Percentiles rank a stretch among this genome's conserved stretches.
These are phyloP conservation scores for Puffinus mauretanicus DNA, from an alignment of 2,113 vertebrate species.

Conservation along the genomic window DNA sequence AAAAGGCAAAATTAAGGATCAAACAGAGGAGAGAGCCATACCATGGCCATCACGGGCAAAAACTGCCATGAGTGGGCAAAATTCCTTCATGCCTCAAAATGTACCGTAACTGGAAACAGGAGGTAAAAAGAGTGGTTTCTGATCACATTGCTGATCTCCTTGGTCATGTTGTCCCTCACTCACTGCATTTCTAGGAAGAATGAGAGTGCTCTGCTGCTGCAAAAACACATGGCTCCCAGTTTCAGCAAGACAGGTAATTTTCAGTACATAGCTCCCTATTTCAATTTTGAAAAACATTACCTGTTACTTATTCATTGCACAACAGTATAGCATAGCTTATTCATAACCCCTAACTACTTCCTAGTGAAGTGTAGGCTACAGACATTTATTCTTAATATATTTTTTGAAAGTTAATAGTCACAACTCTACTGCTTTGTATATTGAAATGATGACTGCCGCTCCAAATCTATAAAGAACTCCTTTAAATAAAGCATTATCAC, in stretches of 20 bases:
- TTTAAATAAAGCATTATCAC: background rate
- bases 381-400: background rate
- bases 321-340: background rate
- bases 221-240: background rate
- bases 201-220: background rate
- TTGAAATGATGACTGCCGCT: background rate
- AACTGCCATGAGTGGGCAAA: background rate
- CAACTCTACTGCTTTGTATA: background rate
- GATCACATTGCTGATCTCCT: background rate
- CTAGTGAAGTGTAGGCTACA: background rate
- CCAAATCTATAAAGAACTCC: background rate
- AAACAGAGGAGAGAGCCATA: background rate
- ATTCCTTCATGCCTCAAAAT: background rate
- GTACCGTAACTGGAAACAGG: background rate
- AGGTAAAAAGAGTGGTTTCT: background rate
- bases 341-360: background rate
- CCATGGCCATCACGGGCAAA: background rate
- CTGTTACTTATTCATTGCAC: background rate
- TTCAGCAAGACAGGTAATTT: background rate
- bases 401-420: background rate
- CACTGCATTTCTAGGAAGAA: background rate
- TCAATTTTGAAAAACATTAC: background rate
- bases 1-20: background rate
- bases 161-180: background rate
- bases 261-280: background rate